Evolutionary conservation across 2,888 invertebrate species (phyloP), one percentile per base, ranked within the genome.

Genomic region (Cetonia aurata): DNA sequence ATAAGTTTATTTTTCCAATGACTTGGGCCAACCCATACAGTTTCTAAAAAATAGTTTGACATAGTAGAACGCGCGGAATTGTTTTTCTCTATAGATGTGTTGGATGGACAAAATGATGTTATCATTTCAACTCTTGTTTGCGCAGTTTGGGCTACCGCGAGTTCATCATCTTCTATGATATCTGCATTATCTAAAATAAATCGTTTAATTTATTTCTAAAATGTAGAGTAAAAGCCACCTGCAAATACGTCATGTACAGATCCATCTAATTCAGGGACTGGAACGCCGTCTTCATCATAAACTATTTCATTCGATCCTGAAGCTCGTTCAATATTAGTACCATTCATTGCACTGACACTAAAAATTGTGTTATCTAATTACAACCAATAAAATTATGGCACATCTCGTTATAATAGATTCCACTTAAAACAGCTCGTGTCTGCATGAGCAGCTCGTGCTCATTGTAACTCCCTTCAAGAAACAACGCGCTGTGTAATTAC

Each of bases 1-100:
- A 82, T 68, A 67, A 87, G 87, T 79, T 88, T 89, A 52, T 92
- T 88, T 77, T 92, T 91, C 95, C 95, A 95, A 84, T 95, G 93
- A 53, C 90, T 86, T 37, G 95, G 95, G 0, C 95, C 95, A 19
- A 93, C 93, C 95, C 95, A 95, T 75, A 90, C 37, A 6, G 50
- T 65, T 48, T 65, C 62, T 33, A 65, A 37, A 41, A 65, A 81
- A 77, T 33, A 73, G 73, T 70, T 78, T 79, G 42, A 80, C 79
- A 0, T 56, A 85, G 85, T 92, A 93, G 0, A 92, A 57, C 9
- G 15, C 1, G 9, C 19, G 84, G 93, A 94, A 83, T 94, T 93
- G 52, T 90, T 86, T 12, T 85, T 72, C 69, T 80, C 42, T 87
- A 76, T 78, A 9, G 33, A 37, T 37, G 31, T 55, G 86, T 83